Evolutionary conservation across 2,797 vertebrate species (phyloP), one percentile per base, ranked within the genome.

Genomic region (Bryconaethiops microstoma): DNA sequence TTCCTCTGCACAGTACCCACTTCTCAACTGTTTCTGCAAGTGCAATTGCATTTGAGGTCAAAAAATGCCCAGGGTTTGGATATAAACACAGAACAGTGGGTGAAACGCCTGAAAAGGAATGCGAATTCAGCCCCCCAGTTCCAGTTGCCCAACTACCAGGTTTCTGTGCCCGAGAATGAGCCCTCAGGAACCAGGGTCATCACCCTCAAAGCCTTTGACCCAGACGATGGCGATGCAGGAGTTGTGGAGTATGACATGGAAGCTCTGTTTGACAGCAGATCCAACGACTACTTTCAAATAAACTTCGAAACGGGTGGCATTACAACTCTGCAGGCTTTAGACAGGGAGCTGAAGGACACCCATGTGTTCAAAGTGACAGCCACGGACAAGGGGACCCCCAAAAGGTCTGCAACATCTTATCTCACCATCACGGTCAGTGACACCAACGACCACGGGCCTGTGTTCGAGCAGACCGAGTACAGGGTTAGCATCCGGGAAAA

Each of bases 281-380:
- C 96, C 73, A 92, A 89, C 0, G 92, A 95, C 82, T 96, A 94
- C 88, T 97, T 97, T 80, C 88, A 92, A 64, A 94, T 97, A 0
- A 91, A 96, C 64, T 1, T 91, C 0, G 85, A 91, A 80, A 95
- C 94, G 0, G 96, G 96, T 8, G 88, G 91, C 0, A 93, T 97
- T 69, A 94, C 90, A 73, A 97, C 95, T 0, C 84, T 92, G 5
- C 94, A 94, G 77, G 87, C 92, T 0, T 92, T 97, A 62, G 96
- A 97, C 90, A 91, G 96, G 45, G 96, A 97, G 88, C 90, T 94
- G 45, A 95, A 96, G 88, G 96, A 96, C 88, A 96, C 95, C 4
- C 96, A 97, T 0, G 94, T 96, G 42, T 94, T 97, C 65, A 96
- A 95, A 87, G 95, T 97, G 35, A 95, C 91, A 0, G 96, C 95